Conservation (phyloP, 2,888 invertebrate genomes). For the Cephus pulcher region DNA sequence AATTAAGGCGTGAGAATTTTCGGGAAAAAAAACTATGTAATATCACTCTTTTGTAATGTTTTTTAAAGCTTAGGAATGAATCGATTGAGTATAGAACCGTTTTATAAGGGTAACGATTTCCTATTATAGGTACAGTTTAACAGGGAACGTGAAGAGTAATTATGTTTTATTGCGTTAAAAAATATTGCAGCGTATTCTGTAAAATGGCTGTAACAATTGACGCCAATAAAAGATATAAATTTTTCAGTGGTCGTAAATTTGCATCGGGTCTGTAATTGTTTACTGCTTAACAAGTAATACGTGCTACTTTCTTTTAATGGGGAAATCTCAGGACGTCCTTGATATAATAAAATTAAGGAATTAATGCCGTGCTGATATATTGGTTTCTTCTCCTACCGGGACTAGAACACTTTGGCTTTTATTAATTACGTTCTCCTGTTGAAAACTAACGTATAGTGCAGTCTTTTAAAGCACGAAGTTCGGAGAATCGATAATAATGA, state of each 20-base stretch:
- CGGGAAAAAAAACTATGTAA: not conserved
- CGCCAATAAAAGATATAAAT: not conserved
- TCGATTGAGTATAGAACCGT: not conserved
- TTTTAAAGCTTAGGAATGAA: not conserved
- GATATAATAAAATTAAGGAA: not conserved
- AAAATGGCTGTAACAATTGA: not conserved
- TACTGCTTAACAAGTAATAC: not conserved
- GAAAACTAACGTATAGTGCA: not conserved
- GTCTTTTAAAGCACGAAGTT: not conserved
- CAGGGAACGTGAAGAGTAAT: not conserved
- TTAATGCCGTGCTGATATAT: not conserved
- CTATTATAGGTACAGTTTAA: not conserved
- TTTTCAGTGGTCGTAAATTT: not conserved
- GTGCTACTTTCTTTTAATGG: not conserved
- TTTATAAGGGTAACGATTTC: not conserved
- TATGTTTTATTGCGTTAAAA: not conserved
- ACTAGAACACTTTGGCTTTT: not conserved
- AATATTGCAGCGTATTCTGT: not conserved
- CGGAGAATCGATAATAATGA: not conserved
- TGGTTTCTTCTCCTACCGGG: not conserved
- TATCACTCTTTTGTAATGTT: not conserved
- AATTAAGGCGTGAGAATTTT: not conserved
- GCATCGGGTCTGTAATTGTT: not conserved
- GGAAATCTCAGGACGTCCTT: not conserved
- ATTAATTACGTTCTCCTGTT: not conserved